Percentiles rank a stretch among this genome's conserved stretches.
Evolutionary conservation across 37 sponge, comb jelly and placozoan genomes (phyloP).

Genomic region (Hexactinellida sp.): DNA sequence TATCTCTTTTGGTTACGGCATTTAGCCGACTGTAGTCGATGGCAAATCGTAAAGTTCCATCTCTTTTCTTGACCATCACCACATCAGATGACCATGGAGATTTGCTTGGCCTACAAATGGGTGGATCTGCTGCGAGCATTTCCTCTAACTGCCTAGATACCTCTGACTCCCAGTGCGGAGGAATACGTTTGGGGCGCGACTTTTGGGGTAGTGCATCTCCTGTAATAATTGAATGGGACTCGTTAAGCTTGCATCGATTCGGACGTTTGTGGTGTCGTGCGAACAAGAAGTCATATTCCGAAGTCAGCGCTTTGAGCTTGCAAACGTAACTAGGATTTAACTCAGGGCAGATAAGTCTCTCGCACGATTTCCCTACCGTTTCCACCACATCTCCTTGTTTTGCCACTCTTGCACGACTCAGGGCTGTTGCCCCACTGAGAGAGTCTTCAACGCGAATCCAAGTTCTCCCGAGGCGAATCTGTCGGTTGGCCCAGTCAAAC

Average conservation of each 20-base stretch:
- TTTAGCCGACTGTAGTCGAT: neutral
- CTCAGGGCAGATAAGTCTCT: neutral
- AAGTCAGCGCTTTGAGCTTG: neutral
- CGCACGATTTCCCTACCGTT: neutral
- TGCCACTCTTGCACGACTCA: neutral
- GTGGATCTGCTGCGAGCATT: neutral
- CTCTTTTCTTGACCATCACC: neutral
- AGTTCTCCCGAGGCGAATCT: neutral
- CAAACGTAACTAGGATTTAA: neutral
- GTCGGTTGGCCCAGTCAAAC: slow-evolving; percentile 8
- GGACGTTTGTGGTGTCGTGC: slow-evolving; percentile 1
- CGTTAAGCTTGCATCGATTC: neutral
- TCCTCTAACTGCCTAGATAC: neutral
- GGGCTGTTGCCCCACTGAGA: neutral
- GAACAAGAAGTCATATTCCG: slow-evolving; percentile 8
- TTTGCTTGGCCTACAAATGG: neutral
- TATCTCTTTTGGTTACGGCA: neutral
- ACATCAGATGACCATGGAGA: slow-evolving; percentile 8
- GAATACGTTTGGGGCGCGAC: neutral
- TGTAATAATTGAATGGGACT: slow-evolving; percentile 4
- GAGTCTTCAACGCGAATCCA: neutral
- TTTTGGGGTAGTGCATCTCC: neutral
- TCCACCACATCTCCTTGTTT: neutral
- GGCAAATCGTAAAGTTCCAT: neutral
- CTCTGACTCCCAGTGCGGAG: neutral